Evolutionary conservation across 2,113 vertebrate species (phyloP).

Genomic region (Rissa tridactyla): DNA sequence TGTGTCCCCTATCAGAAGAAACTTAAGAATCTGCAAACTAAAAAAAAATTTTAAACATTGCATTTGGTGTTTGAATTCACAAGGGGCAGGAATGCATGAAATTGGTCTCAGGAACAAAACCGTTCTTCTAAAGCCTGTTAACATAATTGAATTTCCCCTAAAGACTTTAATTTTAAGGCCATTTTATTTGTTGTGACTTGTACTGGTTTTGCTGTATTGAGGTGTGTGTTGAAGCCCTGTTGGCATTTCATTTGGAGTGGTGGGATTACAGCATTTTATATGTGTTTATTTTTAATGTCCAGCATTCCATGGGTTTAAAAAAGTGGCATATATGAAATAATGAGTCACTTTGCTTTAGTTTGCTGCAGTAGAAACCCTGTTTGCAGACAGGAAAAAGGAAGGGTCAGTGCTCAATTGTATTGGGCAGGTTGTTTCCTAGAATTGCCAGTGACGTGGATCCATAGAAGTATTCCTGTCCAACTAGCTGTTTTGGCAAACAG

Average conservation of each 20-base stretch:
- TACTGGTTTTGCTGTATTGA: background rate
- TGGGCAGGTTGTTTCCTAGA: background rate
- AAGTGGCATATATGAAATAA: background rate
- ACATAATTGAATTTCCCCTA: background rate
- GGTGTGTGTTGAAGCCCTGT: background rate
- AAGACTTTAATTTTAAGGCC: background rate
- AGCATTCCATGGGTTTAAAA: background rate
- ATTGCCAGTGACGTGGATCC: background rate
- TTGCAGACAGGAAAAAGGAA: background rate
- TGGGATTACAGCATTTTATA: background rate
- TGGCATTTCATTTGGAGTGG: background rate
- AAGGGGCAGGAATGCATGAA: background rate
- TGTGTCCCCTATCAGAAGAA: background rate
- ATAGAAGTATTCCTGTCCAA: background rate
- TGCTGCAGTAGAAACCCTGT: background rate
- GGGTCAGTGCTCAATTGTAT: background rate
- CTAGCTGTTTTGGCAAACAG: background rate
- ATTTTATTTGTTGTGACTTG: background rate
- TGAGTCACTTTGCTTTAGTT: background rate
- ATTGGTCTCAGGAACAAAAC: background rate
- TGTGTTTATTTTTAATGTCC: background rate
- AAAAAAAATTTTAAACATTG: background rate
- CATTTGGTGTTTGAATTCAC: background rate
- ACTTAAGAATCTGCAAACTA: background rate
- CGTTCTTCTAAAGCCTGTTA: background rate